Percentiles rank a stretch among this genome's conserved stretches.
phyloP scores from a whole-genome alignment of 2,113 vertebrate genomes.

The Otocyon megalotis region DNA sequence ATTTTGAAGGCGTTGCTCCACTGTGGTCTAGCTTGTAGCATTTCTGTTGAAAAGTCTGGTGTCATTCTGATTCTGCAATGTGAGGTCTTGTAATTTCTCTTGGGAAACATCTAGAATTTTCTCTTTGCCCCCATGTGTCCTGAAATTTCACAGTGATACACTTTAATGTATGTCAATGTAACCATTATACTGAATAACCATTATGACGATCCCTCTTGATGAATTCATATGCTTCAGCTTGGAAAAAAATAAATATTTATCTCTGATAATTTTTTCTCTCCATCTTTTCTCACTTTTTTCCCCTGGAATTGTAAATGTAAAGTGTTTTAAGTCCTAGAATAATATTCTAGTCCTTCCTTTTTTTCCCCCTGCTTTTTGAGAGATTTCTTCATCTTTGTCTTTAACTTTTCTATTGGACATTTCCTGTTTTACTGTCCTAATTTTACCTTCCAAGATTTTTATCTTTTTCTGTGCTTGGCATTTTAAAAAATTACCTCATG shows the following conservation, averaged over 20 bases:
- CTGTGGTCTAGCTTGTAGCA: not conserved
- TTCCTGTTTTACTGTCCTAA: not conserved
- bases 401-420: not conserved
- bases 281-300: not conserved
- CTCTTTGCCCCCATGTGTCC: not conserved
- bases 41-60: not conserved
- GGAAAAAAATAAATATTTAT: not conserved
- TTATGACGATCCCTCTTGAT: not conserved
- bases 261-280: not conserved
- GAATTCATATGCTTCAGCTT: not conserved
- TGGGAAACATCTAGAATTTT: not conserved
- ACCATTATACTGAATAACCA: not conserved
- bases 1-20: not conserved
- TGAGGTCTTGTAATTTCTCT: not conserved
- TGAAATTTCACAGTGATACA: not conserved
- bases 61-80: not conserved
- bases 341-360: not conserved
- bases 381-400: not conserved
- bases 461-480: not conserved
- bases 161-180: not conserved
- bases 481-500: not conserved
- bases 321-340: not conserved
- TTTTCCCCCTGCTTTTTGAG: not conserved
- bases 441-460: conserved; percentile 43
- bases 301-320: conserved; percentile 8